These are phyloP conservation scores for Athripsodes cinereus DNA, from an alignment of 2,888 invertebrate species.

Conservation along the genomic window DNA sequence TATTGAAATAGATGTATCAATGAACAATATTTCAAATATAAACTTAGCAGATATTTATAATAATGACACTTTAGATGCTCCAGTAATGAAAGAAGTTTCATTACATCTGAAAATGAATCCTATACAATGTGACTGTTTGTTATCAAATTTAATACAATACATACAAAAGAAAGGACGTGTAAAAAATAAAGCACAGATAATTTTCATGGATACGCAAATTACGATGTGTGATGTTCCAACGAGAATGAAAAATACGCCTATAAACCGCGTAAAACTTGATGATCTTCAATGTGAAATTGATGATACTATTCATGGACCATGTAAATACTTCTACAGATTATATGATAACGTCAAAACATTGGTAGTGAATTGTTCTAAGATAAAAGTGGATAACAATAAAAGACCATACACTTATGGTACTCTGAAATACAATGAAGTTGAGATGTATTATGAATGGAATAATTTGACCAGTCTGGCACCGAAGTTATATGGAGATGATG, in stretches of 20 bases:
- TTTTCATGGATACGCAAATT: constrained; percentile 37
- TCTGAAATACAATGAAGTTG: constrained; percentile 34
- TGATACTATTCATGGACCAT: constrained; percentile 46
- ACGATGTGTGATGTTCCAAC: constrained; percentile 43
- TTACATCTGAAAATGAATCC: too few relatives aligned
- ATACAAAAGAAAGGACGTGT: constrained; percentile 39
- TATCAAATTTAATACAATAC: constrained; percentile 50
- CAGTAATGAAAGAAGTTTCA: constrained; percentile 43
- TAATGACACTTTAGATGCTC: constrained; percentile 13
- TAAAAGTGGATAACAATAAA: constrained; percentile 38
- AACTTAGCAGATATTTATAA: constrained; percentile 33
- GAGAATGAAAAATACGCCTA: constrained; percentile 29
- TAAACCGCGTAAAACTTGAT: constrained; percentile 37
- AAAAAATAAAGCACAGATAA: constrained; percentile 36
- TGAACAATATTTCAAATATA: constrained; percentile 49
- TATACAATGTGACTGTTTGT: constrained; percentile 54
- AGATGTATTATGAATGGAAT: constrained; percentile 43
- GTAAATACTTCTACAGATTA: too few relatives aligned
- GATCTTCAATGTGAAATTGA: constrained; percentile 45
- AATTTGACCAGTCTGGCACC: constrained; percentile 35
- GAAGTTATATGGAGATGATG: constrained; percentile 31
- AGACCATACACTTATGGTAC: constrained; percentile 39
- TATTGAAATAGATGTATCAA: constrained; percentile 44
- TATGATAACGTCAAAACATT: constrained; percentile 41
- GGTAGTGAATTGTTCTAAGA: constrained; percentile 51